Conservation (phyloP, 1,140 invertebrate genomes). For the Drosophila tani region DNA sequence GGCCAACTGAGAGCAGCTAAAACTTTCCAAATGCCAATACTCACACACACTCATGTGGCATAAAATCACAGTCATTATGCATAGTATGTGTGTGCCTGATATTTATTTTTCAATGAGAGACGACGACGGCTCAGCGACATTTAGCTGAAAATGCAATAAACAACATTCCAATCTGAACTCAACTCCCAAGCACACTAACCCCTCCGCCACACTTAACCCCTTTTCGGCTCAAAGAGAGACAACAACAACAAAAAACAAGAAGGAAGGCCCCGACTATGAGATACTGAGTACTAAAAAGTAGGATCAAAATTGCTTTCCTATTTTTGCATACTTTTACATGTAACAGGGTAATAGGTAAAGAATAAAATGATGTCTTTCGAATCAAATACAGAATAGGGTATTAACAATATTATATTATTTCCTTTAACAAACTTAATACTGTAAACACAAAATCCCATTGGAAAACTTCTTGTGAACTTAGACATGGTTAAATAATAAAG, state of each 20-base stretch:
- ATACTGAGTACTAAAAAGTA: background rate
- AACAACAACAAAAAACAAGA: background rate
- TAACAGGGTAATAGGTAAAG: background rate
- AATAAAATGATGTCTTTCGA: background rate
- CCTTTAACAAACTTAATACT: background rate
- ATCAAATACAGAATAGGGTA: background rate
- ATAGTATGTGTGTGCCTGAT: conserved; percentile 42
- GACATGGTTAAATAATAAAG: too few relatives aligned
- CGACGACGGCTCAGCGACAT: conserved; percentile 56
- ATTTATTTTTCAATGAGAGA: conserved; percentile 54
- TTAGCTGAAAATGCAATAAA: conserved; percentile 78
- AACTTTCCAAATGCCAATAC: conserved; percentile 74
- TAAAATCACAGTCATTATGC: conserved; percentile 68
- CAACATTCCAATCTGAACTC: conserved; percentile 74
- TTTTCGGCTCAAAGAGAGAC: background rate
- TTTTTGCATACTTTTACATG: background rate
- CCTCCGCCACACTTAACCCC: conserved; percentile 18
- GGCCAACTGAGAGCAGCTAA: conserved; percentile 35
- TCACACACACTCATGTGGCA: conserved; percentile 24
- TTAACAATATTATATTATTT: too few relatives aligned
- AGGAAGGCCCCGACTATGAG: background rate
- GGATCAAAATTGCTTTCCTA: too few relatives aligned
- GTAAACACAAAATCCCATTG: background rate
- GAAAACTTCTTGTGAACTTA: too few relatives aligned
- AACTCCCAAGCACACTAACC: conserved; percentile 45